Evolutionary conservation across 2,113 vertebrate genomes (phyloP), one percentile per base, ranked within the genome.

Genomic region (Ibidorhyncha struthersii): DNA sequence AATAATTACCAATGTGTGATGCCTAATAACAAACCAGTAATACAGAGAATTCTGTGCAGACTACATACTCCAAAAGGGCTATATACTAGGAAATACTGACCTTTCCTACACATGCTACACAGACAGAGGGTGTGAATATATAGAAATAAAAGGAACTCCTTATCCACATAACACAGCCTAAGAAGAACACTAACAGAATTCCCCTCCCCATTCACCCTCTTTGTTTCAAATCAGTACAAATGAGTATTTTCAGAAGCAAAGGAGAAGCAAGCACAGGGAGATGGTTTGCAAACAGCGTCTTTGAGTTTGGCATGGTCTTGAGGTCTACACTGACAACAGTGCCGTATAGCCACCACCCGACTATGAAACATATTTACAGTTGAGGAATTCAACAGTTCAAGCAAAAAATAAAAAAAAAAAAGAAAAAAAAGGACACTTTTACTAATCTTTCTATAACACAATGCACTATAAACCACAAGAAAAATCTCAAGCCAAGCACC

Each of bases 241-340:
- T 12, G 4, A 36, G 17, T 14, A 26, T 78, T 52, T 70, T 91
- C 70, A 85, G 62, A 56, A 86, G 62, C 4, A 58, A 78, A 89
- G 5, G 8, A 12, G 23, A 93, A 90, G 18, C 11, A 92, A 63
- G 32, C 17, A 56, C 8, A 69, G 29, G 32, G 20, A 77, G 2
- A 3, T 8, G 22, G 32, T 26, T 58, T 47, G 23, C 6, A 45
- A 91, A 56, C 4, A 67, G 4, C 5, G 5, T 34, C 30, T 82
- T 40, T 49, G 34, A 36, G 8, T 63, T 65, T 0, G 0, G 4
- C 4, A 2, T 4, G 2, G 25, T 56, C 32, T 80, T 5, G 4
- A 63, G 8, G 19, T 58, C 30, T 47, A 2, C 6, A 10, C 30
- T 63, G 49, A 38, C 10, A 14, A 49, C 3, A 4, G 20, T 74